Evolutionary conservation across 2,888 invertebrate species (phyloP), one percentile per base, ranked within the genome.

Genomic region (Acronicta alni): DNA sequence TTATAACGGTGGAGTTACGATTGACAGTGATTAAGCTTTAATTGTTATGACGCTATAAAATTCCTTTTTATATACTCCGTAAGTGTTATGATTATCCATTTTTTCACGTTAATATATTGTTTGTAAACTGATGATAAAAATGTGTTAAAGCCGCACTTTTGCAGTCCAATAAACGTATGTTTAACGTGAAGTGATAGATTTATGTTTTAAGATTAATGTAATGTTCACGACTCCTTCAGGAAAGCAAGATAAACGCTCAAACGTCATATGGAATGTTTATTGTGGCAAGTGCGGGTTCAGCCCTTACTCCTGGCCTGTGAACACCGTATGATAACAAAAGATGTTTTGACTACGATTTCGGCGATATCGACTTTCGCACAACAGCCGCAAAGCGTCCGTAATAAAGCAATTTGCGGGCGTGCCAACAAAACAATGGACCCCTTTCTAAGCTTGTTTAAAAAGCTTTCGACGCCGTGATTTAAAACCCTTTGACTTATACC

Each of bases 381-480:
- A 87, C 86, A 79, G 79, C 80, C 87, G 83, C 86, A 86, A 82
- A 82, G 73, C 81, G 82, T 81, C 77, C 74, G 91, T 93, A 93
- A 94, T 94, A 94, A 94, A 94, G 94, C 91, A 91, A 94, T 94
- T 93, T 92, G 91, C 88, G 86, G 87, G 81, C 86, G 88, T 82
- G 88, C 90, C 88, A 90, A 88, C 91, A 93, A 90, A 93, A 94
- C 94, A 94, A 94, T 91, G 87, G 88, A 72, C 80, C 82, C 86
- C 83, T 83, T 93, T 93, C 91, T 92, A 90, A 93, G 91, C 88
- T 89, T 91, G 89, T 91, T 93, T 93, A 90, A 89, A 92, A 92
- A 92, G 90, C 93, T 94, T 92, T 93, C 92, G 89, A 92, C 93
- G 84, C 89, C 85, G 86, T 92, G 93, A 93, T 94, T 94, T 93